Evolutionary conservation across 2,113 vertebrate genomes (phyloP).

Genomic region (Agelaius tricolor): DNA sequence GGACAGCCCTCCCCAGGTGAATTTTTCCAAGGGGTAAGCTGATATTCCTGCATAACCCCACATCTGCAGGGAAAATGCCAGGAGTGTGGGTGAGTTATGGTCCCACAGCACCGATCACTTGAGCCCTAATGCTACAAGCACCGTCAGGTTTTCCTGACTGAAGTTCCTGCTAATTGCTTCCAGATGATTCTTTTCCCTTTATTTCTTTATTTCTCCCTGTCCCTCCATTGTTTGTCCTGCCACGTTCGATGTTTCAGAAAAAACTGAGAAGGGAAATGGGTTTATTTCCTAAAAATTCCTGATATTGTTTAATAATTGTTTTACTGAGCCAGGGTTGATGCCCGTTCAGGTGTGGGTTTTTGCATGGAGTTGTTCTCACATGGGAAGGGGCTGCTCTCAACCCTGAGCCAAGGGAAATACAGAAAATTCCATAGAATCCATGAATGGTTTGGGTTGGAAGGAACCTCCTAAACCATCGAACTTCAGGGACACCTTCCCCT

Average conservation of each 20-base stretch:
- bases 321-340: background rate
- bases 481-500: background rate
- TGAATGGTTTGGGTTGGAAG: background rate
- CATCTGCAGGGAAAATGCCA: constrained; percentile 75
- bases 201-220: background rate
- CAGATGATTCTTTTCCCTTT: constrained; percentile 56
- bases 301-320: background rate
- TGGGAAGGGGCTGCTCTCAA: background rate
- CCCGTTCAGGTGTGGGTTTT: background rate
- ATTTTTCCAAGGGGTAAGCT: constrained; percentile 79
- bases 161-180: constrained; percentile 76
- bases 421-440: background rate
- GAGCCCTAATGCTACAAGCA: constrained; percentile 75
- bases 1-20: constrained; percentile 70
- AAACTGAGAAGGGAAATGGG: background rate
- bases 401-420: background rate
- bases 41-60: constrained; percentile 78
- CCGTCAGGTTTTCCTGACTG: constrained; percentile 76
- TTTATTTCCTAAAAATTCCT: background rate
- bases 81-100: constrained; percentile 78
- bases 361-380: background rate
- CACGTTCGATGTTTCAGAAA: background rate
- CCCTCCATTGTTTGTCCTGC: background rate
- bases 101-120: constrained; percentile 71
- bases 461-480: background rate